Percentiles rank a stretch among this genome's conserved stretches.
Evolutionary conservation across 2,797 vertebrate genomes (phyloP).

Genomic region (Oreochromis grahami): DNA sequence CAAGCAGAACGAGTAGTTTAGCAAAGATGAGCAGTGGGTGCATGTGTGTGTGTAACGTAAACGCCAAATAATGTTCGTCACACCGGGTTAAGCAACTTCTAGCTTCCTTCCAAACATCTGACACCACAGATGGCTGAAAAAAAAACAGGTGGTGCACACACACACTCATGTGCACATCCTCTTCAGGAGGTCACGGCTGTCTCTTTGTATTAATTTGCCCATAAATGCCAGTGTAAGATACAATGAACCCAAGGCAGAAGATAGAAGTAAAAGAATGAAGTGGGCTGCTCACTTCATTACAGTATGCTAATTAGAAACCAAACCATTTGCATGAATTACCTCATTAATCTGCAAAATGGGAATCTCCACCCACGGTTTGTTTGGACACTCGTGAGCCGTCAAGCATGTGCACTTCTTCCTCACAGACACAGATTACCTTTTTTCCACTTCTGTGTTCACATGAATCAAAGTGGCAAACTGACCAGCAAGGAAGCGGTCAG

Average conservation of each 20-base stretch:
- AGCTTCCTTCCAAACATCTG: constrained; percentile 41
- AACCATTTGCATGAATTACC: constrained; percentile 23
- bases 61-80: background rate
- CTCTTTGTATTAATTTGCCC: constrained; percentile 36
- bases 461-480: background rate
- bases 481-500: background rate
- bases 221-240: constrained; percentile 6
- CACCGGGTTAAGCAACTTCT: background rate
- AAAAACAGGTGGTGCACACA: constrained; percentile 45
- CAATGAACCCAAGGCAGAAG: background rate
- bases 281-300: constrained; percentile 26
- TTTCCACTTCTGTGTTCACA: background rate
- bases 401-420: background rate
- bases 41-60: background rate
- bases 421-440: background rate
- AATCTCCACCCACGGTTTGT: background rate
- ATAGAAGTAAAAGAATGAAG: background rate
- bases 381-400: background rate
- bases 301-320: constrained; percentile 27
- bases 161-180: background rate
- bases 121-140: constrained; percentile 42
- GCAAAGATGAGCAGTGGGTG: background rate
- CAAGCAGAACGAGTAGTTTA: background rate
- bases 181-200: constrained; percentile 38
- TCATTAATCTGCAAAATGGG: constrained; percentile 19